A percentile compares a stretch with the other conserved stretches of the same genome.
These are phyloP conservation scores for Nibea coibor DNA, from an alignment of 2,113 vertebrate genomes.

Conservation along the genomic window DNA sequence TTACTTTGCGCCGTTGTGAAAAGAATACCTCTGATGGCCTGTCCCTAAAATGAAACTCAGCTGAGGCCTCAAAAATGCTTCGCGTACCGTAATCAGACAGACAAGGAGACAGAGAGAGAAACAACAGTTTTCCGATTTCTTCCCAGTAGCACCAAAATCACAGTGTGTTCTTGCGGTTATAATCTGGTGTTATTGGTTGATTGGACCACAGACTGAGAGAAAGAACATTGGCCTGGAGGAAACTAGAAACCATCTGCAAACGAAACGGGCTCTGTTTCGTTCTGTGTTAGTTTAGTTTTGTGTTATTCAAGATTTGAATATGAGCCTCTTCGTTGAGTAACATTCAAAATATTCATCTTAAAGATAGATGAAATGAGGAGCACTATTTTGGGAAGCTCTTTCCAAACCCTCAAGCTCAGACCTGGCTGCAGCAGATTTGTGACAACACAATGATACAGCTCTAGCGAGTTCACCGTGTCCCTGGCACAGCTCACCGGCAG, in stretches of 20 bases:
- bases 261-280: not conserved
- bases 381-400: constrained; percentile 24
- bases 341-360: not conserved
- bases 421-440: constrained; percentile 29
- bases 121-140: not conserved
- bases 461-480: constrained; percentile 33
- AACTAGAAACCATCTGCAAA: not conserved
- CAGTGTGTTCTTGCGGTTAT: constrained; percentile 13
- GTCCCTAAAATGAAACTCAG: not conserved
- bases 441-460: constrained; percentile 41
- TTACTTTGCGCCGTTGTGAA: not conserved
- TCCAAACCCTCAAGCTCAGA: constrained; percentile 12
- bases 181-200: constrained; percentile 43
- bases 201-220: constrained; percentile 32
- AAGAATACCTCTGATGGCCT: constrained; percentile 13
- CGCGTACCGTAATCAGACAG: not conserved
- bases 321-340: not conserved
- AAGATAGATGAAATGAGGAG: not conserved
- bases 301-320: not conserved
- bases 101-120: not conserved
- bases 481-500: constrained; percentile 33
- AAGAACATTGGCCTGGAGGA: constrained; percentile 47
- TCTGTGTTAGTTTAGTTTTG: not conserved
- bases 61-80: not conserved
- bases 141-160: constrained; percentile 30